Evolutionary conservation across 1,140 invertebrate species (phyloP).

Genomic region (Sminthurides bifidus): DNA sequence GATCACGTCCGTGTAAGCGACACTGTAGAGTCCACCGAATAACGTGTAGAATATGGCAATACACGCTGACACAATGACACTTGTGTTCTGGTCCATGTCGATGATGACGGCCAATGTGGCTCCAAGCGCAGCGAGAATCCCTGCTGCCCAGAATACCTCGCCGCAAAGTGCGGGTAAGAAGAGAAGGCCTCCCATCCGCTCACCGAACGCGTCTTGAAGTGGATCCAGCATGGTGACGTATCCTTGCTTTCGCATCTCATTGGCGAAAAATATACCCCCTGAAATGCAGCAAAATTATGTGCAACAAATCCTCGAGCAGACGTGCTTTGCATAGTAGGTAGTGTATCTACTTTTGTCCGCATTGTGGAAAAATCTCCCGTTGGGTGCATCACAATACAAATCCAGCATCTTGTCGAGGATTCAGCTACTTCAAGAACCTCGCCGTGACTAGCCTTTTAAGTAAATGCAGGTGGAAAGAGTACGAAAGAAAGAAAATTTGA

Average conservation of each 20-base stretch:
- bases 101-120: conserved; percentile 56
- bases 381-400: too few relatives aligned
- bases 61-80: conserved; percentile 52
- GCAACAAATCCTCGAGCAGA: too few relatives aligned
- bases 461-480: too few relatives aligned
- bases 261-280: conserved; percentile 68
- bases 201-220: conserved; percentile 63
- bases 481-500: too few relatives aligned
- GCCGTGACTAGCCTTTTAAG: too few relatives aligned
- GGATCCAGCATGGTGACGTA: conserved; percentile 81
- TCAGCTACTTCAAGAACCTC: too few relatives aligned
- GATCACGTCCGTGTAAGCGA: conserved; percentile 67
- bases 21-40: conserved; percentile 64
- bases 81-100: conserved; percentile 46
- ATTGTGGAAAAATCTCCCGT: too few relatives aligned
- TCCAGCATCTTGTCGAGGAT: too few relatives aligned
- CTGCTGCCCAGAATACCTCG: conserved; percentile 63
- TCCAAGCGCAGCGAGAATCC: conserved; percentile 64
- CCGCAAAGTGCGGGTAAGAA: conserved; percentile 66
- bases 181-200: conserved; percentile 60
- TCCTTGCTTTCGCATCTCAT: conserved; percentile 62
- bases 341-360: too few relatives aligned
- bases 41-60: conserved; percentile 63
- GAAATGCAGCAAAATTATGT: conserved; percentile 22
- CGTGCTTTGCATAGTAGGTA: too few relatives aligned